Evolutionary conservation across 2,113 vertebrate species (phyloP), one percentile per base, ranked within the genome.

Genomic region (Hippocampus abdominalis): DNA sequence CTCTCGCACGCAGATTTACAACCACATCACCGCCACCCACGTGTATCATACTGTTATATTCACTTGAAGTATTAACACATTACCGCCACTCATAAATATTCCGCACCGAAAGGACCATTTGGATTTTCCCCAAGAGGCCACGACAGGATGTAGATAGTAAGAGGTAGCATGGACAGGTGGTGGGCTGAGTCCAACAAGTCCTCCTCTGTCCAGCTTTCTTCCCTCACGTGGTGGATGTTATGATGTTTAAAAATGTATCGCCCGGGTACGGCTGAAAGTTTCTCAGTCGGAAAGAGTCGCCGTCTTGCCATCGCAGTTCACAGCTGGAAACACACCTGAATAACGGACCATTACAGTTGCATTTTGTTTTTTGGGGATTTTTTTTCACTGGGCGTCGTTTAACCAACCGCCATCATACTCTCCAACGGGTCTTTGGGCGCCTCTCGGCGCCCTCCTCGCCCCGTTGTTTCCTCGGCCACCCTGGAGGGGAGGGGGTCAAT

Each of bases 231-330:
- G 89, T 80, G 86, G 89, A 90, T 92, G 79, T 82, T 82, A 86
- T 89, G 82, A 82, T 72, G 64, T 81, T 77, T 64, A 73, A 92
- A 87, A 87, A 92, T 91, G 89, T 40, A 81, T 89, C 86, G 80
- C 89, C 74, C 80, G 82, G 87, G 89, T 84, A 86, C 88, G 12
- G 13, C 49, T 81, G 76, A 90, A 85, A 84, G 84, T 80, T 85
- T 87, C 73, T 89, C 77, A 70, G 75, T 84, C 75, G 84, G 81
- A 76, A 87, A 84, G 75, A 42, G 69, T 69, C 60, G 60, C 69
- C 8, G 78, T 72, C 73, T 83, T 75, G 48, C 57, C 10, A 51
- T 75, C 70, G 59, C 70, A 68, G 69, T 59, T 70, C 76, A 66
- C 85, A 74, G 73, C 69, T 83, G 89, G 86, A 90, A 79, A 82